phyloP scores from a whole-genome alignment of 2,888 invertebrate genomes.

The Hypercompe scribonia region DNA sequence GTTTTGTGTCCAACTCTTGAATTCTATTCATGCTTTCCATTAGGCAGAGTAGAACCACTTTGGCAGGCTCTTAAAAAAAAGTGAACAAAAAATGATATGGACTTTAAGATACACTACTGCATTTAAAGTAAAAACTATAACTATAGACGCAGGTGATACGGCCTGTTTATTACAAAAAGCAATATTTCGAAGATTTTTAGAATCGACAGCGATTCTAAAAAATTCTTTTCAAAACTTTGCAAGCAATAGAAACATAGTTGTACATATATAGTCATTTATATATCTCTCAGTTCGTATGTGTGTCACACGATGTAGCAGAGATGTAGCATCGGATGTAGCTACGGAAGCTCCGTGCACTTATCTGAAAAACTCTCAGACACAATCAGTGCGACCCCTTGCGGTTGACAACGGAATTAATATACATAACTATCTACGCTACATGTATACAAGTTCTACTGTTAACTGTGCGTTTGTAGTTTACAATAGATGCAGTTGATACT shows the following conservation, averaged over 20 bases:
- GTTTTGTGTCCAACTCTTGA: too few relatives aligned
- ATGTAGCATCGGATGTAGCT: conserved; percentile 62
- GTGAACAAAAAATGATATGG: too few relatives aligned
- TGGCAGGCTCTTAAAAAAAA: too few relatives aligned
- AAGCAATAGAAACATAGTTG: background rate
- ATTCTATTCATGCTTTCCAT: too few relatives aligned
- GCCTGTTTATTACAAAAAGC: background rate
- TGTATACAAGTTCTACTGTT: conserved; percentile 6
- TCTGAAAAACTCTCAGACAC: conserved; percentile 45
- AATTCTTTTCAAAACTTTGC: background rate
- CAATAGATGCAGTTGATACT: background rate
- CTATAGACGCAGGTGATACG: too few relatives aligned
- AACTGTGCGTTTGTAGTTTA: background rate
- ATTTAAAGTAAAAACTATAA: too few relatives aligned
- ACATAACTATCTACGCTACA: conserved; percentile 8
- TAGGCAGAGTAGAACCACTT: too few relatives aligned
- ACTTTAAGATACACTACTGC: too few relatives aligned
- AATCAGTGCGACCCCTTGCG: conserved; percentile 27
- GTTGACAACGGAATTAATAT: conserved; percentile 24
- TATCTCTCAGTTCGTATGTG: conserved; percentile 29
- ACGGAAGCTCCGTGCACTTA: conserved; percentile 42
- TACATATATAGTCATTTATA: background rate
- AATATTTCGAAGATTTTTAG: background rate
- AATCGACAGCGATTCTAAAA: background rate
- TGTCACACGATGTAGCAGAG: conserved; percentile 56